phyloP scores from a whole-genome alignment of 2,888 invertebrate species.

The Acanthosoma haemorrhoidale region DNA sequence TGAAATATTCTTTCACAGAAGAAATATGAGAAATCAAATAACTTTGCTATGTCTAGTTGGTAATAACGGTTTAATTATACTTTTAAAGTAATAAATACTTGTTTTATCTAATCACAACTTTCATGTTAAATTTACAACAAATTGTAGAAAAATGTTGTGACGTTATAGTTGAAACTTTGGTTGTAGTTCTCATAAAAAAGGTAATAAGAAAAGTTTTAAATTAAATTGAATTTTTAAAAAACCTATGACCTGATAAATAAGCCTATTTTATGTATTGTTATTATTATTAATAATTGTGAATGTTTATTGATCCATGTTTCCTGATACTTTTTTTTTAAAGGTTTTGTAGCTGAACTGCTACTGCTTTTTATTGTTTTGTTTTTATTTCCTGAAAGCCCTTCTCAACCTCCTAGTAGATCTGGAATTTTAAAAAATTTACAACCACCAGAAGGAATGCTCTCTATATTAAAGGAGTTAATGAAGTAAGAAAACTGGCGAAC shows the following conservation, averaged over 20 bases:
- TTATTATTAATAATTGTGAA: not conserved
- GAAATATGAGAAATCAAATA: slow-evolving; percentile 12
- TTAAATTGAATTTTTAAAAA: not conserved
- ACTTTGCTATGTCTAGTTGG: not conserved
- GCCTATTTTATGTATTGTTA: too few relatives aligned
- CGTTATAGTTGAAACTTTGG: not conserved
- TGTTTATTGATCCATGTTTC: not conserved
- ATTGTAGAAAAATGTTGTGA: not conserved
- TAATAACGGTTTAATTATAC: slow-evolving; percentile 3
- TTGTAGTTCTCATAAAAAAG: not conserved
- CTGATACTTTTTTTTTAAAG: slow-evolving; percentile 31
- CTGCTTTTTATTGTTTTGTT: slow-evolving; percentile 41
- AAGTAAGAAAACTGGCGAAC: too few relatives aligned
- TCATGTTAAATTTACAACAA: too few relatives aligned
- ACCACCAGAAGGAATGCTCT: not conserved
- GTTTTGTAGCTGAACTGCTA: slow-evolving; percentile 42
- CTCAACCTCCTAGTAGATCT: slow-evolving; percentile 34
- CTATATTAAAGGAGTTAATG: not conserved
- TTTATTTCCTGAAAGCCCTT: slow-evolving; percentile 42
- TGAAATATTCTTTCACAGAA: not conserved
- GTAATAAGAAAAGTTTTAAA: not conserved
- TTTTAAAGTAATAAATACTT: too few relatives aligned
- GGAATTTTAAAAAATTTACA: slow-evolving; percentile 20
- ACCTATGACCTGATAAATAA: not conserved
- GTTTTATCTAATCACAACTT: too few relatives aligned